Evolutionary conservation across 2,888 invertebrate species (phyloP), one percentile per base, ranked within the genome.

Genomic region (Epsilonema sp.): DNA sequence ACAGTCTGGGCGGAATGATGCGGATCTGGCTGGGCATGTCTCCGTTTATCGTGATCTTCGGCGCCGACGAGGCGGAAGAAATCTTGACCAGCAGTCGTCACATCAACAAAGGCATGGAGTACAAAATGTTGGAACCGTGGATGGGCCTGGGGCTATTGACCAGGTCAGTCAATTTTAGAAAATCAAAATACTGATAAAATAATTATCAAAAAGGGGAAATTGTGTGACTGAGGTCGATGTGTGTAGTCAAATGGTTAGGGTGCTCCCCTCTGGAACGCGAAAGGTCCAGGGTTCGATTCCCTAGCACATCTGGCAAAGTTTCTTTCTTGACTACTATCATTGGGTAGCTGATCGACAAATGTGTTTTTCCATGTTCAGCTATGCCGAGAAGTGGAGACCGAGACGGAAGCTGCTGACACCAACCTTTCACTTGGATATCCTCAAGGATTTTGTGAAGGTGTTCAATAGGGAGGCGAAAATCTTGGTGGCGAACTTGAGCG

Each of bases 391-490:
- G 53, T 73, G n/a, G n/a, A n/a, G n/a, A n/a, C n/a, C n/a, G n/a
- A n/a, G n/a, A n/a, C n/a, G n/a, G n/a, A n/a, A n/a, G n/a, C n/a
- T n/a, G n/a, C n/a, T n/a, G n/a, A n/a, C n/a, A n/a, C n/a, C n/a
- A n/a, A n/a, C n/a, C n/a, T n/a, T n/a, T n/a, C n/a, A n/a, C n/a
- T n/a, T n/a, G n/a, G n/a, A n/a, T n/a, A n/a, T n/a, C n/a, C n/a
- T n/a, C n/a, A n/a, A n/a, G n/a, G n/a, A n/a, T n/a, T n/a, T n/a
- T n/a, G n/a, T n/a, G n/a, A n/a, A n/a, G 5, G 67, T 71, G 19
- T 71, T 72, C 57, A 70, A 69, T 51, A 63, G 68, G 43, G 69
- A 72, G 52, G 53, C 68, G 3, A 54, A 58, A 31, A 58, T 67
- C 41, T 54, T 72, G 51, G 53, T 66, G 22, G 51, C 63, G 53